Evolutionary conservation across 2,113 vertebrate genomes (phyloP).

Genomic region (Syrmaticus mikado): DNA sequence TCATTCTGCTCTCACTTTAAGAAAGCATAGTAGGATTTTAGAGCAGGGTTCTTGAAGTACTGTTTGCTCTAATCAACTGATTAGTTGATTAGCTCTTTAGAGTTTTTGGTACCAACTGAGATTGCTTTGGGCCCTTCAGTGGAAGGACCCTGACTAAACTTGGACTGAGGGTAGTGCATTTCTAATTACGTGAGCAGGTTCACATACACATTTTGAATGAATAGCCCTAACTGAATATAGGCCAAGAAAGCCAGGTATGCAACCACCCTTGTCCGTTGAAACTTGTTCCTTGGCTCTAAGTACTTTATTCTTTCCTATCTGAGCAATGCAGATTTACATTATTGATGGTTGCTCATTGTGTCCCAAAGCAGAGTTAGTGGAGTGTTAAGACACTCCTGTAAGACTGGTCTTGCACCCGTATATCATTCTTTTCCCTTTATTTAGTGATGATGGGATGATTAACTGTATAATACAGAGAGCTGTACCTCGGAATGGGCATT

Average conservation of each 20-base stretch:
- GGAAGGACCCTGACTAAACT: not conserved
- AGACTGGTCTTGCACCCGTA: not conserved
- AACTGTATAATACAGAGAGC: not conserved
- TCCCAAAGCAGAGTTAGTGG: not conserved
- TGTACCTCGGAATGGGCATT: not conserved
- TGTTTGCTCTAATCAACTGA: not conserved
- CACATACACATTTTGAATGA: not conserved
- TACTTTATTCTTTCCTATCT: not conserved
- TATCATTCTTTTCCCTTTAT: not conserved
- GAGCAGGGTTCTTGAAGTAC: not conserved
- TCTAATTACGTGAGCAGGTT: not conserved
- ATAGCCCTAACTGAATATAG: not conserved
- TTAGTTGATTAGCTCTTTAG: not conserved
- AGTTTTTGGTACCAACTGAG: not conserved
- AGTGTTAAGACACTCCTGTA: not conserved
- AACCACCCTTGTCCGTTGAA: not conserved
- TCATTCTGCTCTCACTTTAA: not conserved
- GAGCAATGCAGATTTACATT: not conserved
- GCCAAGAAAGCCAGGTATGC: not conserved
- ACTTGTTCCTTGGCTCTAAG: not conserved
- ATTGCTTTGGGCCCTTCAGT: not conserved
- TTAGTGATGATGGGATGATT: not conserved
- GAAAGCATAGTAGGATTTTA: not conserved
- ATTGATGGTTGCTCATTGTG: fast-evolving
- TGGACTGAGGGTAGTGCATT: not conserved